Evolutionary conservation across 2,113 vertebrate genomes (phyloP).

Genomic region (Lota lota): DNA sequence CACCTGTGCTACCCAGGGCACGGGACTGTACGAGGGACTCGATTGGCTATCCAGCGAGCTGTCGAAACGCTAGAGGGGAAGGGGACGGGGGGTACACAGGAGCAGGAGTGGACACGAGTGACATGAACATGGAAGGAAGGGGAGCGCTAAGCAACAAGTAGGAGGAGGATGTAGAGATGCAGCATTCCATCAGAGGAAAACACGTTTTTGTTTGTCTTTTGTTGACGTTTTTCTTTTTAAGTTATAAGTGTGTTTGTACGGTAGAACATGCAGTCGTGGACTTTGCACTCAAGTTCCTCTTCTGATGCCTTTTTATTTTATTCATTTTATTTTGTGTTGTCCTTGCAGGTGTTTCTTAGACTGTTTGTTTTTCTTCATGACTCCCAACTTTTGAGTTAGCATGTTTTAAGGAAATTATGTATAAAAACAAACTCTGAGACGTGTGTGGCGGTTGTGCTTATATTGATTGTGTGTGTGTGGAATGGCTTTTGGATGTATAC

Average conservation of each 20-base stretch:
- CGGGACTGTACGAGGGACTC: slow-evolving; percentile 85
- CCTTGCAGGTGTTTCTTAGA: slow-evolving; percentile 36
- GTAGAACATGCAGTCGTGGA: slow-evolving; percentile 65
- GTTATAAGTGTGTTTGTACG: slow-evolving; percentile 58
- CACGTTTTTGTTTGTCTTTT: slow-evolving; percentile 8
- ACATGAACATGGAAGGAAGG: slow-evolving; percentile 17
- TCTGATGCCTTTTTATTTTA: slow-evolving; percentile 45
- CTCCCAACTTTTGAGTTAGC: slow-evolving; percentile 53
- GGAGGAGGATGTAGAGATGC: slow-evolving; percentile 4
- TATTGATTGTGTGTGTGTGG: slow-evolving; percentile 9
- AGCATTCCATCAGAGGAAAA: slow-evolving; percentile 38
- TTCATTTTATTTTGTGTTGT: slow-evolving; percentile 35
- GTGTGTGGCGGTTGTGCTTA: slow-evolving; percentile 10
- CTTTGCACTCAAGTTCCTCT: slow-evolving; percentile 57
- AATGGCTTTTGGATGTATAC: not conserved
- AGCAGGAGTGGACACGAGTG: slow-evolving; percentile 27
- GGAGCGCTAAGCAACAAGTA: not conserved
- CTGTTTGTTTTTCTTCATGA: slow-evolving; percentile 20
- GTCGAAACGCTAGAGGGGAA: slow-evolving; percentile 67
- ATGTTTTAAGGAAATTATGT: slow-evolving; percentile 58
- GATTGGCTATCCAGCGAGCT: slow-evolving; percentile 88
- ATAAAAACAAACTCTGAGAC: slow-evolving; percentile 13
- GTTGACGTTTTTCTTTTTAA: slow-evolving; percentile 52
- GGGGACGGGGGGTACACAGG: slow-evolving; percentile 16
- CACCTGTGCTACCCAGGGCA: slow-evolving; percentile 86